Evolutionary conservation across 92 coral and sea anemone genomes (phyloP).

Genomic region (Porites lobata): DNA sequence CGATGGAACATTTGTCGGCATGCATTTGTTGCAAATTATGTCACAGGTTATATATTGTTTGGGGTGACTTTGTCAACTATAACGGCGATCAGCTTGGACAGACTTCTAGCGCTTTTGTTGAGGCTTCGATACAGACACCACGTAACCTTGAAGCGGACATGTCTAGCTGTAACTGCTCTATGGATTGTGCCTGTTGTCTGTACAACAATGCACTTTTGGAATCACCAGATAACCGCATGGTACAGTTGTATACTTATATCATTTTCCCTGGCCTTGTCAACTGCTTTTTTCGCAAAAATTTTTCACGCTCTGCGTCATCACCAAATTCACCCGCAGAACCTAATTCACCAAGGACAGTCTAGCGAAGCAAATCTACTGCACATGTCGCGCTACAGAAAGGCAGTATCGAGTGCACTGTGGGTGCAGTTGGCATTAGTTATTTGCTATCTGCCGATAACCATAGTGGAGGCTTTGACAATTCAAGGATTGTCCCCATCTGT

Average conservation of each 20-base stretch:
- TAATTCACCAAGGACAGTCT: background rate
- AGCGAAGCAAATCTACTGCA: conserved; percentile 19
- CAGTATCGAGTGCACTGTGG: conserved; percentile 38
- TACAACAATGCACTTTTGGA: background rate
- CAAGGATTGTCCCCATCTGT: background rate
- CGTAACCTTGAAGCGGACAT: background rate
- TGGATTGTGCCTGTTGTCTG: background rate
- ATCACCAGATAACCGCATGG: background rate
- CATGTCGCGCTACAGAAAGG: conserved; percentile 26
- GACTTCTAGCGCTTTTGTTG: background rate
- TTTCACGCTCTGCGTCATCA: background rate
- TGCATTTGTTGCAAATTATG: background rate
- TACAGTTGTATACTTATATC: background rate
- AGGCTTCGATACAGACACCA: background rate
- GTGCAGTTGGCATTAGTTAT: conserved; percentile 19
- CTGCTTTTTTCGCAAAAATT: background rate
- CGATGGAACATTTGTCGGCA: background rate
- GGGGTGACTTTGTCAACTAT: background rate
- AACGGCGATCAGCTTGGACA: background rate
- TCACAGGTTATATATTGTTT: background rate
- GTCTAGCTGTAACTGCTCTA: background rate
- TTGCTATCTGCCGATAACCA: conserved; percentile 19
- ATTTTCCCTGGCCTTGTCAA: background rate
- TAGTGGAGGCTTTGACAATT: background rate
- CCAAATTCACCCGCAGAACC: background rate